phyloP scores from a whole-genome alignment of 2,797 vertebrate species.

The Pangasius macronema region DNA sequence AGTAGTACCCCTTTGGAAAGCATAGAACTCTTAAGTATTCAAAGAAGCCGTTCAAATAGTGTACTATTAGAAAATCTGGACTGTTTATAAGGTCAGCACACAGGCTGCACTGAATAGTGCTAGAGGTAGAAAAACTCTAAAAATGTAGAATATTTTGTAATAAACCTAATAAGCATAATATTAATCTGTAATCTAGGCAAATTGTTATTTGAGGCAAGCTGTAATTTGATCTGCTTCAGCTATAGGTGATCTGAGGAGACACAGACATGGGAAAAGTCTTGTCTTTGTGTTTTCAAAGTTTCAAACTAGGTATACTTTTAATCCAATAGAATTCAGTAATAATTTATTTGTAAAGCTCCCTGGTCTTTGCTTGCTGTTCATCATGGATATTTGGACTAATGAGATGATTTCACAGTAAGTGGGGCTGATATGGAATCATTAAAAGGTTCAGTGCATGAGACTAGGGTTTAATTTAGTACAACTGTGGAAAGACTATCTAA shows the following conservation, averaged over 20 bases:
- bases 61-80: not conserved
- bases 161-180: not conserved
- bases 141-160: not conserved
- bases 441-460: not conserved
- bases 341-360: not conserved
- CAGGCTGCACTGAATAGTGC: not conserved
- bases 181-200: not conserved
- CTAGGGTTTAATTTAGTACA: not conserved
- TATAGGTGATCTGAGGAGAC: not conserved
- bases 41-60: not conserved
- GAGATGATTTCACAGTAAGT: not conserved
- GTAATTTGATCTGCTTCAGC: not conserved
- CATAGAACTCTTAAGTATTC: not conserved
- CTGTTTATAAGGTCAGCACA: not conserved
- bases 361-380: not conserved
- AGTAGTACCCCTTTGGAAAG: not conserved
- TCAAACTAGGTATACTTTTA: not conserved
- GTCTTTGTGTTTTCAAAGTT: not conserved
- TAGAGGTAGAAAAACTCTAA: not conserved
- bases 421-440: not conserved
- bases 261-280: not conserved
- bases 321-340: not conserved
- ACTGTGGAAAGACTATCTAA: conserved; percentile 23
- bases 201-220: not conserved
- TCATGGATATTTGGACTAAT: not conserved